These are phyloP conservation scores for Drosophila kepulauana DNA, from an alignment of 1,140 invertebrate species.

Conservation along the genomic window DNA sequence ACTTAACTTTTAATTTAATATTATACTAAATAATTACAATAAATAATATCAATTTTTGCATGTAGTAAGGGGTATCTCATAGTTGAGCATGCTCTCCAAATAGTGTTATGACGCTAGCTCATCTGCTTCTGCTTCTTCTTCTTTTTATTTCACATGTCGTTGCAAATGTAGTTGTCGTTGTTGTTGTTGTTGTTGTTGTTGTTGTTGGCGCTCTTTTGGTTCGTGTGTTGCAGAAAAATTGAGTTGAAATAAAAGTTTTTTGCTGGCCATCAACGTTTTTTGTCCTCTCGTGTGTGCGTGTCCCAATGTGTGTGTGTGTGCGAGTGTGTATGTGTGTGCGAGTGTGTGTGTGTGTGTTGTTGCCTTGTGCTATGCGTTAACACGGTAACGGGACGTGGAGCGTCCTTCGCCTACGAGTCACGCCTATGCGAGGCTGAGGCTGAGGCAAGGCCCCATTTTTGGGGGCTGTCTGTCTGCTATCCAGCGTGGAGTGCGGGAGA, in stretches of 20 bases:
- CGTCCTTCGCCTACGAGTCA: slow-evolving; percentile 38
- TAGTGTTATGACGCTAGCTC: background rate
- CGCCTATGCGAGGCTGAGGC: slow-evolving; percentile 27
- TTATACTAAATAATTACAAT: no score
- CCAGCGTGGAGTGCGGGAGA: background rate
- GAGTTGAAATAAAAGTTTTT: slow-evolving; percentile 44
- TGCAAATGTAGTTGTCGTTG: background rate
- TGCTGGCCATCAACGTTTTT: slow-evolving; percentile 34
- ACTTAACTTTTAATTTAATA: no score
- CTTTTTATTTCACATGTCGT: background rate
- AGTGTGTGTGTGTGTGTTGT: slow-evolving; percentile 16
- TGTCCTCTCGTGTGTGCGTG: slow-evolving; percentile 4
- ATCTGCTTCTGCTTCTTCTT: background rate
- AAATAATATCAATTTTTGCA: no score
- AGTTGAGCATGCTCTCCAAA: background rate
- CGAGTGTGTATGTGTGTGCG: background rate
- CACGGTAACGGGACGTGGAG: slow-evolving; percentile 23
- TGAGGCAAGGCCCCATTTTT: background rate
- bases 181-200: slow-evolving; percentile 5
- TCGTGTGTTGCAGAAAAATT: slow-evolving; percentile 33
- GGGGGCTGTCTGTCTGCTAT: slow-evolving; percentile 1
- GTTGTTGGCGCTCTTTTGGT: slow-evolving; percentile 10
- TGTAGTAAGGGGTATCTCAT: background rate
- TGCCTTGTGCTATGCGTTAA: slow-evolving; percentile 33
- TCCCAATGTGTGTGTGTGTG: background rate